These are phyloP conservation scores for Turritopsis rubra DNA, from an alignment of 30 jellyfish, hydroid and myxozoan species.

Conservation along the genomic window DNA sequence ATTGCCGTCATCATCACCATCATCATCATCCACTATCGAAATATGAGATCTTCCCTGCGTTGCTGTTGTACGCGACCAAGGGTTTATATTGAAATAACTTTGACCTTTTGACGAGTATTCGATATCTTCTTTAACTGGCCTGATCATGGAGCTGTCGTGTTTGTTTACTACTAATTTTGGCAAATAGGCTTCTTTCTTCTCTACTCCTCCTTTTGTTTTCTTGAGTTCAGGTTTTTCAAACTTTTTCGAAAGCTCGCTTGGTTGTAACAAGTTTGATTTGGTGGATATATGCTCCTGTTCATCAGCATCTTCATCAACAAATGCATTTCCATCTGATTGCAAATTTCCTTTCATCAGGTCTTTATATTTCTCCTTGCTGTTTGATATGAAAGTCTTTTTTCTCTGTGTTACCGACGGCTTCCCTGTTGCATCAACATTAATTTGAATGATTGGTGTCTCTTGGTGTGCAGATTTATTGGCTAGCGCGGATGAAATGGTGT, in stretches of 20 bases:
- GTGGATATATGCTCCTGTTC: not conserved
- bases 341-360: not conserved
- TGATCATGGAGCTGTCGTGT: not conserved
- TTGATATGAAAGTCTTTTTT: not conserved
- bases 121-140: not conserved
- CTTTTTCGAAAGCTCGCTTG: not conserved
- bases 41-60: not conserved
- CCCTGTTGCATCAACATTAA: not conserved
- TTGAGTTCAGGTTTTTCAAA: not conserved
- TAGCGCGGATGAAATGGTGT: not conserved
- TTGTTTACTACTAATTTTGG: not conserved
- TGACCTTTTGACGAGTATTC: not conserved
- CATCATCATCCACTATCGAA: not conserved
- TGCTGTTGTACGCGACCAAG: not conserved
- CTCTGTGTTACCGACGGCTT: not conserved
- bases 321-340: not conserved
- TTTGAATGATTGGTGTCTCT: not conserved
- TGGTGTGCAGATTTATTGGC: not conserved
- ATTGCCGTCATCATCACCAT: constrained; percentile 6
- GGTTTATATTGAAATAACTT: not conserved
- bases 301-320: not conserved
- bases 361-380: not conserved
- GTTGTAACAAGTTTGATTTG: not conserved
- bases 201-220: not conserved
- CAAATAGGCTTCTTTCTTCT: not conserved